Base-by-base conservation (phyloP, 2,113 vertebrate species). In the Prunella fulvescens region DNA sequence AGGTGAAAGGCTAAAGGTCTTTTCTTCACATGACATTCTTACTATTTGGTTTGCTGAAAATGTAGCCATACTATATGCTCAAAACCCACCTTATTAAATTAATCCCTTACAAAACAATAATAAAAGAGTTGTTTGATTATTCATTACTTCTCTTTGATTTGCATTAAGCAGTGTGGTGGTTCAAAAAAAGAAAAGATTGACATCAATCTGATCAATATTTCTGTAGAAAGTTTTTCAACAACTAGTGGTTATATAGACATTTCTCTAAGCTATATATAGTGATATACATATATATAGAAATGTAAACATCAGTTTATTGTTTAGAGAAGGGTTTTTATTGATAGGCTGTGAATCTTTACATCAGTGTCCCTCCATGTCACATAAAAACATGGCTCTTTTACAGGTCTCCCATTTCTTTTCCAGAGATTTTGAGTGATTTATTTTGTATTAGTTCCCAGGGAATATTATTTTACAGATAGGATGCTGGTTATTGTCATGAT, bases 111-210 rank as follows among this genome's bases (percentile, higher is more conserved):
- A 86, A 50, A 5, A 37, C 4, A 92, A 26, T 47, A 86, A 33
- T 16, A 62, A 84, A 71, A 65, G 2, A 19, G 0, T 8, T 44
- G 3, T 28, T 39, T 65, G 1, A 26, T 65, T 45, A 23, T 73
- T 73, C 54, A 10, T 44, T 88, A 39, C 45, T 66, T 54, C 33
- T 60, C 6, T 19, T 60, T 53, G 7, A 6, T 9, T 40, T 1
- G 0, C 5, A 2, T 40, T 45, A 93, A 74, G 4, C 8, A 61
- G 2, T 26, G 7, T 14, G 1, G 3, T 51, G 0, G 3, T 42
- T 83, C 13, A 77, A 37, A 80, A 64, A 42, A 4, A 12, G 10
- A 72, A 44, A 13, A 1, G 0, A 28, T 66, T 81, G 42, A 1
- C 16, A 65, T 3, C 6, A 47, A 29, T 72, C 18, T 26, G 4